phyloP scores from a whole-genome alignment of 2,888 invertebrate species.

The Idaea biselata region DNA sequence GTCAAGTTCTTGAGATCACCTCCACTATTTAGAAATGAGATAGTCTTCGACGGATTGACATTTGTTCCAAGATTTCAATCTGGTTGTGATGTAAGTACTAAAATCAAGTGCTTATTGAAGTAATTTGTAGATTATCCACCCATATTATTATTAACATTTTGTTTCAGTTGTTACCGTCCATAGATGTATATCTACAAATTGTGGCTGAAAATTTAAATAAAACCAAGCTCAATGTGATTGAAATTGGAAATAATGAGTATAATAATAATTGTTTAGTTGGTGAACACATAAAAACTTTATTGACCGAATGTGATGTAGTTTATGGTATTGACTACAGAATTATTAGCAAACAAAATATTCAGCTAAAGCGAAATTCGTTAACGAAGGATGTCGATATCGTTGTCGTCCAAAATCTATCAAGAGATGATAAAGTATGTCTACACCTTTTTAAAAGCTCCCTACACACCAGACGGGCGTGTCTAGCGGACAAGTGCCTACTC shows the following conservation, averaged over 20 bases:
- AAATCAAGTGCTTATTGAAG: not conserved
- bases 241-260: conserved; percentile 17
- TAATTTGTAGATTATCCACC: no score
- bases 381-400: conserved; percentile 26
- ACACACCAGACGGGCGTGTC: no score
- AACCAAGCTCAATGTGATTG: conserved; percentile 26
- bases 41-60: conserved; percentile 23
- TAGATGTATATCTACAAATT: conserved; percentile 36
- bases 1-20: conserved; percentile 31
- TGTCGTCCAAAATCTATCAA: conserved; percentile 31
- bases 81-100: conserved; percentile 27
- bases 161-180: conserved; percentile 27
- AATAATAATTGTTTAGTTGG: conserved; percentile 15
- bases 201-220: conserved; percentile 38
- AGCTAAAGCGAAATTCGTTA: conserved; percentile 9
- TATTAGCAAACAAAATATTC: conserved; percentile 11
- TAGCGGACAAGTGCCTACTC: no score
- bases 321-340: conserved; percentile 25
- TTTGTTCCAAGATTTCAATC: conserved; percentile 27
- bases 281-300: conserved; percentile 20
- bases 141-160: not conserved
- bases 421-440: conserved; percentile 26
- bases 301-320: conserved; percentile 11
- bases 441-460: no score
- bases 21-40: conserved; percentile 10